Evolutionary conservation across 2,113 vertebrate genomes (phyloP).

Genomic region (Elephas maximus): DNA sequence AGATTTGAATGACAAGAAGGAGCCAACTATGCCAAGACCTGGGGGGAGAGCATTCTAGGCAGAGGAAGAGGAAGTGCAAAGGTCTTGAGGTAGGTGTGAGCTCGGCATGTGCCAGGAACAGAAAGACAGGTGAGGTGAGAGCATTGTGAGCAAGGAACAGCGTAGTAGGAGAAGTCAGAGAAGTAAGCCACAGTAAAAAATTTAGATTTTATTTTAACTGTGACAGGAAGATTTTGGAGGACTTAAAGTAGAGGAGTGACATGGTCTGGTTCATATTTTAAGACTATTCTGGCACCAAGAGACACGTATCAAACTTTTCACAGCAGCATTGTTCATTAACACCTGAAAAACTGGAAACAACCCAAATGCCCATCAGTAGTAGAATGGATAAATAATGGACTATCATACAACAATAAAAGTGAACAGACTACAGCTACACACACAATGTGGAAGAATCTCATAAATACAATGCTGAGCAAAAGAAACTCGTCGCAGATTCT

Average conservation of each 20-base stretch:
- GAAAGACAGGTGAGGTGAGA: not conserved
- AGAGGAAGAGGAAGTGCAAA: not conserved
- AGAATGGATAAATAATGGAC: not conserved
- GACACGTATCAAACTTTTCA: not conserved
- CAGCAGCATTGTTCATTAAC: not conserved
- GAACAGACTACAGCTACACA: not conserved
- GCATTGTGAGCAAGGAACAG: not conserved
- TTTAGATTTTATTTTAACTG: not conserved
- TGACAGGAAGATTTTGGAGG: not conserved
- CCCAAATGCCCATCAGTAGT: not conserved
- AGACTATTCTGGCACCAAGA: slow-evolving; percentile 4
- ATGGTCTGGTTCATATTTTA: not conserved
- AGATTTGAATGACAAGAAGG: not conserved
- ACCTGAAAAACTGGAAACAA: not conserved
- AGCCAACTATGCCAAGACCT: not conserved
- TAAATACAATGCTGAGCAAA: not conserved
- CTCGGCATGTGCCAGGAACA: not conserved
- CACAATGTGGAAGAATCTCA: not conserved
- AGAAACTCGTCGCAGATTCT: not conserved
- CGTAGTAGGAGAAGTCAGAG: not conserved
- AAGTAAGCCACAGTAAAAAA: not conserved
- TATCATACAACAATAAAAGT: not conserved
- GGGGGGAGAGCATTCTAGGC: not conserved
- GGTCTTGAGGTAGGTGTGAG: not conserved
- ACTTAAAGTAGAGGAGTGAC: not conserved